These are phyloP conservation scores for Nipponacmea schrenckii DNA, from an alignment of 2,888 invertebrate genomes.

Conservation along the genomic window DNA sequence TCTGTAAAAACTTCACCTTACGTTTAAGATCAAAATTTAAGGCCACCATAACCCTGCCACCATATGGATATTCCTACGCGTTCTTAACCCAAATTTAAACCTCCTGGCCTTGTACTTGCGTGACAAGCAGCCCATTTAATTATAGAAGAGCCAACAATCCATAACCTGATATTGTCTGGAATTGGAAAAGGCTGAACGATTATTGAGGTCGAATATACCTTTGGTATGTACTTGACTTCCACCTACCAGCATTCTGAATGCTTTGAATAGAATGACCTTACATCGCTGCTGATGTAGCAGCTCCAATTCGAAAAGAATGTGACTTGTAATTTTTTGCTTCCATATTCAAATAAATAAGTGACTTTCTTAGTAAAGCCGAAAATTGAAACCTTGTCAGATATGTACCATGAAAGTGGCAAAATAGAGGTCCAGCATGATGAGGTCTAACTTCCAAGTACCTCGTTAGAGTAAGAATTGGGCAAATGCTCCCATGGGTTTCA, in stretches of 20 bases:
- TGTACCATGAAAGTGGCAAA: not conserved
- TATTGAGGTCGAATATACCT: not conserved
- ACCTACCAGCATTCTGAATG: not conserved
- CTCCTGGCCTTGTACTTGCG: not conserved
- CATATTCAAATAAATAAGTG: not conserved
- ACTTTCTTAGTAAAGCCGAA: not conserved
- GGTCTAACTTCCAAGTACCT: not conserved
- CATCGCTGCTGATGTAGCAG: not conserved
- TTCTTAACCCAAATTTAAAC: not conserved
- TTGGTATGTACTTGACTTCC: not conserved
- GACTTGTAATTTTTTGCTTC: not conserved
- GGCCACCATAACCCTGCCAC: not conserved
- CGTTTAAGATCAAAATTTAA: not conserved
- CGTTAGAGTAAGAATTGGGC: not conserved
- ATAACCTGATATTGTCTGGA: not conserved
- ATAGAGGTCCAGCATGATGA: not conserved
- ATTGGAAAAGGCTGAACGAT: not conserved
- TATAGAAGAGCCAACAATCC: not conserved
- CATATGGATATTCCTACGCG: not conserved
- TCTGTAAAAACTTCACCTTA: not conserved
- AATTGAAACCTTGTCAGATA: not conserved
- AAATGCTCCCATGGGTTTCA: not conserved
- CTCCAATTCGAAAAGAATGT: not conserved
- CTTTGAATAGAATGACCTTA: not conserved
- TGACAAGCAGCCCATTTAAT: not conserved